phyloP scores from a whole-genome alignment of 2,797 vertebrate species.

The Brotogeris chrysoptera region DNA sequence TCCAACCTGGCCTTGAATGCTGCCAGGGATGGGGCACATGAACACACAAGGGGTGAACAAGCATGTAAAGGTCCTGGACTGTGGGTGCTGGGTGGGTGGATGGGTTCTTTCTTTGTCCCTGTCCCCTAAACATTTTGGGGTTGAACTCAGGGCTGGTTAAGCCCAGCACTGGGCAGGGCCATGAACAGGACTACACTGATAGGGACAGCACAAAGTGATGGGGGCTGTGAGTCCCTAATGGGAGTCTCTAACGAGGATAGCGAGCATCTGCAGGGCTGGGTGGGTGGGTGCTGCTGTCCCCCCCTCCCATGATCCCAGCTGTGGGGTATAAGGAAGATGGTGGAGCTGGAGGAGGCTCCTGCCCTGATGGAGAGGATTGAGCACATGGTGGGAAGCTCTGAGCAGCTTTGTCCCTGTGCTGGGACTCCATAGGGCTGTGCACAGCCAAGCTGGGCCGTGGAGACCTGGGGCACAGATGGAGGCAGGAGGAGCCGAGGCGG shows the following conservation, averaged over 20 bases:
- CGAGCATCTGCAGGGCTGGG: neutral
- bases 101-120: neutral
- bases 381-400: accelerated
- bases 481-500: accelerated
- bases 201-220: accelerated
- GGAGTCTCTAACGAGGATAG: neutral
- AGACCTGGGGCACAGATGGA: neutral
- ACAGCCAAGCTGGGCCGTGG: accelerated
- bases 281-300: too few species aligned
- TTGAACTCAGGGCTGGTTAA: neutral
- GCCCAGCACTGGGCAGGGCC: neutral
- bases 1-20: neutral
- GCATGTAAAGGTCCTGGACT: neutral
- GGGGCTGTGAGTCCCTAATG: accelerated
- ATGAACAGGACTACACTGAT: neutral
- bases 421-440: accelerated
- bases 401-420: accelerated
- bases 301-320: neutral
- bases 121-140: accelerated
- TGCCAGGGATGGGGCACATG: neutral
- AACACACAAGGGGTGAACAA: neutral
- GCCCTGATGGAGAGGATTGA: neutral
- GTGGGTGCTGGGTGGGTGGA: neutral
- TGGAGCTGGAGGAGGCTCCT: neutral
- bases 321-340: neutral